Conservation (phyloP, 2,113 vertebrate species). For the Pelobates fuscus region DNA sequence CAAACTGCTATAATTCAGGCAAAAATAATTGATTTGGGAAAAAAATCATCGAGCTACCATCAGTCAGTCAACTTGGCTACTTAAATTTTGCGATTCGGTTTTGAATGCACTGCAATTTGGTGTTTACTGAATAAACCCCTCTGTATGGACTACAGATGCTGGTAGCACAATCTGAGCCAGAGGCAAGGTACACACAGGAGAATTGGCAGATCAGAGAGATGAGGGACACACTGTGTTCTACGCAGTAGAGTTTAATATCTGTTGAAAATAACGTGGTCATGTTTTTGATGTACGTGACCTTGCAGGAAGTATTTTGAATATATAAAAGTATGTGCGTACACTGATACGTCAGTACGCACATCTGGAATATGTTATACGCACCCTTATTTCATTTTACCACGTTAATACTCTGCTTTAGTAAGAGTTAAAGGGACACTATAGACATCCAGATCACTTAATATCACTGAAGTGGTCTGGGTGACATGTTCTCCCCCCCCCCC, state of each 20-base stretch:
- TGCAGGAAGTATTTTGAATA: not conserved
- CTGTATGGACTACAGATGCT: not conserved
- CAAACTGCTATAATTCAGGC: too few relatives aligned
- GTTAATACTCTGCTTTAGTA: too few relatives aligned
- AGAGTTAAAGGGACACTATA: too few relatives aligned
- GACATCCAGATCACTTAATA: too few relatives aligned
- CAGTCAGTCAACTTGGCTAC: too few relatives aligned
- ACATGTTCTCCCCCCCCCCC: too few relatives aligned
- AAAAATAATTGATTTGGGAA: too few relatives aligned
- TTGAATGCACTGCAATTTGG: too few relatives aligned
- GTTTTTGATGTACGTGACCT: not conserved
- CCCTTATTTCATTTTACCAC: not conserved
- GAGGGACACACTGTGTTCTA: not conserved
- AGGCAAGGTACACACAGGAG: slow-evolving; percentile 5
- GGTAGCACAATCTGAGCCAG: slow-evolving; percentile 13
- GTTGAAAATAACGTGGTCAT: not conserved
- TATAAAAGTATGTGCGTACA: not conserved
- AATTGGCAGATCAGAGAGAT: slow-evolving; percentile 1
- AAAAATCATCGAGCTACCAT: too few relatives aligned
- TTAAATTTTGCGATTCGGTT: too few relatives aligned
- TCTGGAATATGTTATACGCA: not conserved
- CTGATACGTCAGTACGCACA: not conserved
- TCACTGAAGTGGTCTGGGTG: too few relatives aligned
- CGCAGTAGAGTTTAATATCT: not conserved
- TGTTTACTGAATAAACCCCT: too few relatives aligned